Evolutionary conservation across 2,797 vertebrate species (phyloP), one percentile per base, ranked within the genome.

Genomic region (Oreochromis grahami): DNA sequence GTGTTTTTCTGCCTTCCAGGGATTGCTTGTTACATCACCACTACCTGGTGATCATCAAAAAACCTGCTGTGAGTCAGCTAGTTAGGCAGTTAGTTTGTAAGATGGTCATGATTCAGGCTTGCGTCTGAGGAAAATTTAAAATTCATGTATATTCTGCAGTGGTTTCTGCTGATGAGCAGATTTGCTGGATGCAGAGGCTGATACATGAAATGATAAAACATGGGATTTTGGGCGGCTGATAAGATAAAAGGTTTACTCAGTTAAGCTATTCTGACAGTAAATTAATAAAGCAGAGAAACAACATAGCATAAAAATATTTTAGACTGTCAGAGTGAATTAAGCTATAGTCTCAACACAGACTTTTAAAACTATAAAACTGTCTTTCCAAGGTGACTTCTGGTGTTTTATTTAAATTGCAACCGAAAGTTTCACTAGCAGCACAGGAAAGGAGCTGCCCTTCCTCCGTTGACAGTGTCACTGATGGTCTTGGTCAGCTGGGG

Each of bases 21-120:
- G 38, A 81, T 82, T 79, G 81, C 80, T 83, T 77, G 77, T 87
- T 81, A 87, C 86, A 87, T 87, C 87, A 87, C 85, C 84, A 89
- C 50, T 36, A 85, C 80, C 38, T 1, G 74, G 68, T 87, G 86
- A 84, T 89, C 85, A 79, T 85, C 53, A 88, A 58, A 89, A 76
- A 80, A 83, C 82, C 77, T 21, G 12, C 51, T 79, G 52, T 90
- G 86, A 91, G 84, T 91, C 87, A 90, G 81, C 81, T 70, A 65
- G 70, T 41, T 72, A 56, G 65, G 80, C 52, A 65, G 74, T 77
- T 89, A 52, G 78, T 87, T 90, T 89, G 76, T 84, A 79, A 11
- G 43, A 87, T 74, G 78, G 6, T 80, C 78, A 82, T 87, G 86
- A 89, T 80, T 88, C 82, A 86, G 43, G 81, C 84, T 87, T 78